Evolutionary conservation across 2,888 invertebrate species (phyloP).

Genomic region (Cacoxenus indagator): DNA sequence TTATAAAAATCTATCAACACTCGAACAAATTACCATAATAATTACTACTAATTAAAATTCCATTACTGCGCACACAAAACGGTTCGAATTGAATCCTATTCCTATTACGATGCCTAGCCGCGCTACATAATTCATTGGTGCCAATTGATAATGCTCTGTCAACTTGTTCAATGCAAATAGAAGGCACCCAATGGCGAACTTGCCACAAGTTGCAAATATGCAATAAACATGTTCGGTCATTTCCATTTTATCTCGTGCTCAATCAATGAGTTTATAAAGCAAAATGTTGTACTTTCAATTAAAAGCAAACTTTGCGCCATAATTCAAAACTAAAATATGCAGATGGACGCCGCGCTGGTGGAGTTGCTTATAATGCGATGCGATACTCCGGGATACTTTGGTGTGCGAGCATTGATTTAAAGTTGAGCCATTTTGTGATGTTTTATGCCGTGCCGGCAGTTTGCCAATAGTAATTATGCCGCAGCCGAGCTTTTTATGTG

Average conservation of each 20-base stretch:
- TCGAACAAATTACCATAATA: conserved; percentile 65
- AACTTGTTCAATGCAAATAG: conserved; percentile 42
- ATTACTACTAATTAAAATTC: conserved; percentile 65
- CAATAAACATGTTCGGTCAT: conserved; percentile 59
- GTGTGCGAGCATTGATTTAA: conserved; percentile 52
- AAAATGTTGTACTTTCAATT: conserved; percentile 55
- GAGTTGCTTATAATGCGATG: not conserved
- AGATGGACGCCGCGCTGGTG: conserved; percentile 34
- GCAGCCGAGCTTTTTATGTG: conserved; percentile 11
- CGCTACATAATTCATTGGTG: conserved; percentile 24
- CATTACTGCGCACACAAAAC: conserved; percentile 43
- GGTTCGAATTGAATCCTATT: no score
- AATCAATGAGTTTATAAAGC: conserved; percentile 62
- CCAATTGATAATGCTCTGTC: conserved; percentile 61
- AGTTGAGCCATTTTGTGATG: not conserved
- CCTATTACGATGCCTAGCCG: no score
- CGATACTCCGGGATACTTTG: conserved; percentile 22
- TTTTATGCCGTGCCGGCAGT: not conserved
- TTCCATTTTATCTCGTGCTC: conserved; percentile 41
- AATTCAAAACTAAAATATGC: conserved; percentile 63
- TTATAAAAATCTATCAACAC: conserved; percentile 39
- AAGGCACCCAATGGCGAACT: not conserved
- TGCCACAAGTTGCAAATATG: conserved; percentile 49
- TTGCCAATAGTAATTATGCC: conserved; percentile 1
- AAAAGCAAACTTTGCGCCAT: conserved; percentile 60